phyloP scores from a whole-genome alignment of 2,888 invertebrate species.

The Cryptus viduatorius region DNA sequence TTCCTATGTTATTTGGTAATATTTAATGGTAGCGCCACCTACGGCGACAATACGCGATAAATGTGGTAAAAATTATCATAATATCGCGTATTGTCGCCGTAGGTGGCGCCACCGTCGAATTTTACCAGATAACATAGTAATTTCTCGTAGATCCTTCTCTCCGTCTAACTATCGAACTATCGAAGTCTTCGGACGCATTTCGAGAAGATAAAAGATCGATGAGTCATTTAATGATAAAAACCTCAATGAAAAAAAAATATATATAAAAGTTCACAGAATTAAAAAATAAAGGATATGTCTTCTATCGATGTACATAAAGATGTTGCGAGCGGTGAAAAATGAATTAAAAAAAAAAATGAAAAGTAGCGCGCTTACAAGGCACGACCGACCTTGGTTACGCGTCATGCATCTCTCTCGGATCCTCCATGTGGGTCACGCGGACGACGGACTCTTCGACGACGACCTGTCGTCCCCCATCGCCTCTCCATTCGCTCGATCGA shows the following conservation, averaged over 20 bases:
- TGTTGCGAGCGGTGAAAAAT: slow-evolving; percentile 1
- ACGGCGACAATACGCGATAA: too few species aligned
- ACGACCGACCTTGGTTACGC: slow-evolving; percentile 77
- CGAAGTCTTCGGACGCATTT: too few species aligned
- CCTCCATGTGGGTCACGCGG: slow-evolving; percentile 71
- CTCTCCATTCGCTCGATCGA: slow-evolving; percentile 35
- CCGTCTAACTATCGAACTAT: too few species aligned
- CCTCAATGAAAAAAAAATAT: background rate
- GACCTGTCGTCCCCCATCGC: slow-evolving; percentile 48
- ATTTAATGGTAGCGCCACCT: too few species aligned
- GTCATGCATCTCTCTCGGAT: slow-evolving; percentile 71
- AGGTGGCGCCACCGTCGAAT: too few species aligned
- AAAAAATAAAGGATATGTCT: background rate
- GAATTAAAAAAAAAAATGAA: slow-evolving; percentile 49
- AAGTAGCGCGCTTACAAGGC: slow-evolving; percentile 70
- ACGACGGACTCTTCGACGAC: slow-evolving; percentile 67
- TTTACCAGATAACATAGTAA: too few species aligned
- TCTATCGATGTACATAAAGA: background rate
- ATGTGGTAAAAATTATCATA: too few species aligned
- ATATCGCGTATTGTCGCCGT: too few species aligned
- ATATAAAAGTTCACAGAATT: background rate
- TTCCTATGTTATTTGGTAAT: too few species aligned
- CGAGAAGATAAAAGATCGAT: background rate
- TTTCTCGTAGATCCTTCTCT: too few species aligned
- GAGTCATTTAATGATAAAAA: background rate